Percentiles rank a stretch among this genome's conserved stretches.
Conservation (phyloP, 2,113 vertebrate species). For the Turdus rufiventris region DNA sequence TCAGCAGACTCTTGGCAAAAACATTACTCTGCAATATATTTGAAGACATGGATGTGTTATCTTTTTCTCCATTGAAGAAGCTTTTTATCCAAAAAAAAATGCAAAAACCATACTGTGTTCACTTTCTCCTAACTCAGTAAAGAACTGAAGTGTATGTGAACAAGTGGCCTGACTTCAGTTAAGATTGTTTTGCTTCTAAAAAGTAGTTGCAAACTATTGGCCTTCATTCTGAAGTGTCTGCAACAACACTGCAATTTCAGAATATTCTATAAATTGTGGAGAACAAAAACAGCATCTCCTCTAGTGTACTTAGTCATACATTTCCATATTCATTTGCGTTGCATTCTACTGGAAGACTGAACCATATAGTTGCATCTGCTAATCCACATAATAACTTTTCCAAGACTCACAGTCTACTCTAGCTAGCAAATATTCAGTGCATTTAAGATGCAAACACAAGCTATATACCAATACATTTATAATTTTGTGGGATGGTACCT, state of each 20-base stretch:
- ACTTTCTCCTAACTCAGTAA: background rate
- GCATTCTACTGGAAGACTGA: background rate
- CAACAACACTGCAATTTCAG: background rate
- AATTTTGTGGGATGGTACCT: background rate
- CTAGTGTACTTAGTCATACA: background rate
- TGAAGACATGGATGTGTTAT: background rate
- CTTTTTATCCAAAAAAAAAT: background rate
- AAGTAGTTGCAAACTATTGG: background rate
- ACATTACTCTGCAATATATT: background rate
- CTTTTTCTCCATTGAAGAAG: background rate
- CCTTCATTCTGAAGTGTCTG: background rate
- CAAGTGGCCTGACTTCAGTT: background rate
- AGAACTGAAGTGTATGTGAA: background rate
- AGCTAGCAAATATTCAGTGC: background rate
- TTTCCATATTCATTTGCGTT: slow-evolving; percentile 1
- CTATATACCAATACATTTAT: background rate
- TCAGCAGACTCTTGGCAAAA: background rate
- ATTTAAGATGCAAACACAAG: background rate
- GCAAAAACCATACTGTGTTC: background rate
- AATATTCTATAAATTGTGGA: background rate
- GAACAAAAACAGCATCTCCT: background rate
- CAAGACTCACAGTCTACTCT: background rate
- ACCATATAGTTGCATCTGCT: background rate
- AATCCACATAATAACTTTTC: background rate
- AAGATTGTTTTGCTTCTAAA: background rate